Percentiles rank a stretch among this genome's conserved stretches.
These are phyloP conservation scores for Dilophus febrilis DNA, from an alignment of 2,888 invertebrate genomes.

Conservation along the genomic window DNA sequence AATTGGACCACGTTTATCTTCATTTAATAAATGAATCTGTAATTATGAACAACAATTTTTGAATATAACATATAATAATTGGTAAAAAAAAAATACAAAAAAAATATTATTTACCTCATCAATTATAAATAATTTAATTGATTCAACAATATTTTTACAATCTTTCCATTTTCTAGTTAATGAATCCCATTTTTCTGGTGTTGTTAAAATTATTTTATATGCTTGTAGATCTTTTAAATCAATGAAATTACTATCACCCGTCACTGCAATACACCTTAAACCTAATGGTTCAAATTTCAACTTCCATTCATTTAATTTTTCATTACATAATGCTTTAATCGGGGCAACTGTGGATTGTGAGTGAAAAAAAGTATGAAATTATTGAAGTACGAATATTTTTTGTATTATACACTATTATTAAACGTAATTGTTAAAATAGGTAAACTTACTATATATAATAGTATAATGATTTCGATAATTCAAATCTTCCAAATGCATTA, in stretches of 20 bases:
- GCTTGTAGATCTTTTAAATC: conserved; percentile 36
- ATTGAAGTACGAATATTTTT: no score
- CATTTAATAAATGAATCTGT: conserved; percentile 51
- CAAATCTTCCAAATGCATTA: conserved; percentile 36
- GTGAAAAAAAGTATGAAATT: no score
- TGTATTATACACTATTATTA: no score
- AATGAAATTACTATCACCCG: conserved; percentile 49
- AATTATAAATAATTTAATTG: conserved; percentile 48
- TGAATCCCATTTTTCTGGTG: conserved; percentile 76
- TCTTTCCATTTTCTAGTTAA: conserved; percentile 58
- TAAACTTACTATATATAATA: conserved; percentile 52
- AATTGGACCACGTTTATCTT: conserved; percentile 52
- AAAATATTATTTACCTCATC: conserved; percentile 40
- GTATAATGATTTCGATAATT: conserved; percentile 35
- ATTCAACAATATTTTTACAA: conserved; percentile 40
- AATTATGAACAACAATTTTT: conserved; percentile 4
- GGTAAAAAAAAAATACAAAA: neutral
- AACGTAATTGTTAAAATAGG: neutral
- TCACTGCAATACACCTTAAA: conserved; percentile 48
- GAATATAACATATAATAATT: neutral
- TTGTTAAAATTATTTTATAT: conserved; percentile 53
- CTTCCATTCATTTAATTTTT: conserved; percentile 54
- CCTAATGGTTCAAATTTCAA: conserved; percentile 46
- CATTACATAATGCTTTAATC: conserved; percentile 60
- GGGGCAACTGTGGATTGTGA: conserved; percentile 47